These are phyloP conservation scores for Lissonota sp. DNA, from an alignment of 2,888 invertebrate species.

Conservation along the genomic window DNA sequence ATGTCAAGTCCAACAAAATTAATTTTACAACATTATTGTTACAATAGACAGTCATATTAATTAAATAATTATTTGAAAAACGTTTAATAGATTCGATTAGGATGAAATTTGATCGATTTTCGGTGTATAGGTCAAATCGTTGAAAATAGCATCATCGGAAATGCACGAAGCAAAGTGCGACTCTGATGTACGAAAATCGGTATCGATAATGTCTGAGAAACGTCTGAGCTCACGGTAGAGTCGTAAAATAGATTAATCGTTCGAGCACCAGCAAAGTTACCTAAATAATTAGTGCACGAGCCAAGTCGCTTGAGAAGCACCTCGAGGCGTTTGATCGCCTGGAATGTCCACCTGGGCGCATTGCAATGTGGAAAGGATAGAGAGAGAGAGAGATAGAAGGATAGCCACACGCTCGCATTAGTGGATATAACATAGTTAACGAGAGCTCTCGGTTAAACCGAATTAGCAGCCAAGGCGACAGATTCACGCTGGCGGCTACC, in stretches of 20 bases:
- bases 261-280: conserved; percentile 17
- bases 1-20: too few relatives aligned
- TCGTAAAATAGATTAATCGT: conserved; percentile 60
- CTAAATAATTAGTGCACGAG: conserved; percentile 33
- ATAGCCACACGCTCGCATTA: conserved; percentile 79
- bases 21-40: too few relatives aligned
- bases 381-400: conserved; percentile 72
- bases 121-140: too few relatives aligned
- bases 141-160: too few relatives aligned
- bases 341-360: conserved; percentile 33
- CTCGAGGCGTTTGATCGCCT: conserved; percentile 48
- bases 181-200: too few relatives aligned
- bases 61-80: too few relatives aligned
- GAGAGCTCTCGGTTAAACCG: conserved; percentile 80
- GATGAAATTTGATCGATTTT: too few relatives aligned
- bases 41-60: too few relatives aligned
- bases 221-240: neutral
- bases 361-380: conserved; percentile 1
- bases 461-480: conserved; percentile 69
- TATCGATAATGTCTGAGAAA: too few relatives aligned
- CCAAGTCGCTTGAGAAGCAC: conserved; percentile 57
- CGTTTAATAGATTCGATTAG: too few relatives aligned
- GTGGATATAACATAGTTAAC: conserved; percentile 79
- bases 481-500: conserved; percentile 56
- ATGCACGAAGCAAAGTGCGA: too few relatives aligned